These are phyloP conservation scores for Scaptomyza hsui DNA, from an alignment of 1,140 invertebrate species.

Conservation along the genomic window DNA sequence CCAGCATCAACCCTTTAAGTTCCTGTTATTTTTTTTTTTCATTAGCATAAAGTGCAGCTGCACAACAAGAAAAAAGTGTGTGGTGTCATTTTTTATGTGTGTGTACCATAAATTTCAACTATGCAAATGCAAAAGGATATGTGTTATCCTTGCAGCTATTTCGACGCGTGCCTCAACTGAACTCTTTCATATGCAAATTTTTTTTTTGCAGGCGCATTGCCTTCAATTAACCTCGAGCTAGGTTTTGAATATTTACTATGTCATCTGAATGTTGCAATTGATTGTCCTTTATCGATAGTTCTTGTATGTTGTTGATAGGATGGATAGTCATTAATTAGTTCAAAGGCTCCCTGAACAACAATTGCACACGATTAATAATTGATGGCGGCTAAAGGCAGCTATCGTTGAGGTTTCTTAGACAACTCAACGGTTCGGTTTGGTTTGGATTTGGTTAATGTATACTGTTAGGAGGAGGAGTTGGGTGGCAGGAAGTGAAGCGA, in stretches of 20 bases:
- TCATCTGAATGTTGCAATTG: not conserved
- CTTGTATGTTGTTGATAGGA: conserved; percentile 22
- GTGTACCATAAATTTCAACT: conserved; percentile 36
- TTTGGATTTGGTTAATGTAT: conserved; percentile 56
- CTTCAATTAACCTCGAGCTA: conserved; percentile 35
- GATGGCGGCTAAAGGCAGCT: conserved; percentile 28
- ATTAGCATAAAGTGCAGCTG: conserved; percentile 71
- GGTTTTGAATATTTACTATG: conserved; percentile 8
- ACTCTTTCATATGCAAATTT: conserved; percentile 54
- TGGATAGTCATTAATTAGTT: conserved; percentile 54
- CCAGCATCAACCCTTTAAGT: conserved; percentile 28
- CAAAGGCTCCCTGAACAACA: conserved; percentile 26
- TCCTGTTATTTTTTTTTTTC: conserved; percentile 21
- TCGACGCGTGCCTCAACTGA: conserved; percentile 36
- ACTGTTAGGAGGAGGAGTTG: not conserved
- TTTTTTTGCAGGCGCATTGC: conserved; percentile 10
- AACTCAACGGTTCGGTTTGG: conserved; percentile 39
- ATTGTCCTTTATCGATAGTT: not conserved
- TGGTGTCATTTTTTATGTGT: conserved; percentile 40
- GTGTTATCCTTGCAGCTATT: conserved; percentile 8
- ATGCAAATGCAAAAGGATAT: conserved; percentile 36
- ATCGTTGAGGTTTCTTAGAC: conserved; percentile 37
- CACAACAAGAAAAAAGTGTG: conserved; percentile 51
- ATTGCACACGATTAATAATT: conserved; percentile 66
- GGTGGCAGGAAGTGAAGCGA: conserved; percentile 45